A percentile compares a stretch with the other conserved stretches of the same genome.
phyloP scores from a whole-genome alignment of 1,140 invertebrate species.

The Pollicipes pollicipes region DNA sequence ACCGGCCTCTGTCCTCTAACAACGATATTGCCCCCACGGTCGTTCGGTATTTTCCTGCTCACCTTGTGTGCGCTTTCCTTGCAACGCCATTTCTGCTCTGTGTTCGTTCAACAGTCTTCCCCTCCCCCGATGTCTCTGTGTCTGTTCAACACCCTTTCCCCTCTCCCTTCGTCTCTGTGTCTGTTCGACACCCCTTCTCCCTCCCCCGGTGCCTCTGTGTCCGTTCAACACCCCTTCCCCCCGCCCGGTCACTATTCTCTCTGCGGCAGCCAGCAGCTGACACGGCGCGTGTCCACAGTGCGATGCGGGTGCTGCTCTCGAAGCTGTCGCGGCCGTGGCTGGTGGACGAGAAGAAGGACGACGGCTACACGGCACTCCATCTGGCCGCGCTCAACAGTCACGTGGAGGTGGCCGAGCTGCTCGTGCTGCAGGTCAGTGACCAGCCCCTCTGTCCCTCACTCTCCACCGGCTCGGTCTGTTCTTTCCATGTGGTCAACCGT shows the following conservation, averaged over 20 bases:
- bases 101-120: too few relatives aligned
- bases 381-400: constrained; percentile 92
- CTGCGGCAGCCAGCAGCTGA: not conserved
- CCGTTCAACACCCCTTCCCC: not conserved
- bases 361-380: constrained; percentile 91
- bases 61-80: too few relatives aligned
- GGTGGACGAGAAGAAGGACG: constrained; percentile 94
- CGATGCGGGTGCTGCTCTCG: constrained; percentile 79
- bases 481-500: too few relatives aligned
- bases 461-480: too few relatives aligned
- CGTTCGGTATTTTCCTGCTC: too few relatives aligned
- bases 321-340: constrained; percentile 90
- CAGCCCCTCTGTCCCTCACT: too few relatives aligned
- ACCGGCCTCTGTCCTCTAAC: too few relatives aligned
- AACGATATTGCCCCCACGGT: too few relatives aligned
- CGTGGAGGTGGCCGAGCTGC: constrained; percentile 41
- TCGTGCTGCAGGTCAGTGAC: constrained; percentile 12
- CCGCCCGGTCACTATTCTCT: constrained; percentile 16
- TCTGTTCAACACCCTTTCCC: too few relatives aligned
- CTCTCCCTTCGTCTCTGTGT: constrained; percentile 13
- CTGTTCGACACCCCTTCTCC: not conserved
- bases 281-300: constrained; percentile 45
- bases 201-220: too few relatives aligned
- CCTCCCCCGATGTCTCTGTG: too few relatives aligned
- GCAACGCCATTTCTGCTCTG: too few relatives aligned